phyloP scores from a whole-genome alignment of 2,888 invertebrate species.

The Scaptomyza reducta region DNA sequence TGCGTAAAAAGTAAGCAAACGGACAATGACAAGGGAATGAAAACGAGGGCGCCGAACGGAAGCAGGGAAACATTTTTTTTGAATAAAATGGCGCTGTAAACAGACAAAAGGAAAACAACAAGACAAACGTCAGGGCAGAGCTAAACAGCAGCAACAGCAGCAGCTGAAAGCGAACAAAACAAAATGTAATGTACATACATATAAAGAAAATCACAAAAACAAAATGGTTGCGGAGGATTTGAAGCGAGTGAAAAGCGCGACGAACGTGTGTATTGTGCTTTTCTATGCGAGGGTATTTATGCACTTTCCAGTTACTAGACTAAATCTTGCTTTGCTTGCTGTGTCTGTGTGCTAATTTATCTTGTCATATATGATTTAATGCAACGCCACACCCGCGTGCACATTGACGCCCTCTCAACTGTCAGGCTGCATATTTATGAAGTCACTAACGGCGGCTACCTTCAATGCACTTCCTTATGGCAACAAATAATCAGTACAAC shows the following conservation, averaged over 20 bases:
- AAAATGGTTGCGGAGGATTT: slow-evolving; percentile 23
- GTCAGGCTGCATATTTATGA: slow-evolving; percentile 46
- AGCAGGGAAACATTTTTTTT: slow-evolving; percentile 53
- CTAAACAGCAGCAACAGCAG: slow-evolving; percentile 29
- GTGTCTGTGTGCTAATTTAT: slow-evolving; percentile 61
- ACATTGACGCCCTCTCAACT: not conserved
- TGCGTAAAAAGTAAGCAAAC: slow-evolving; percentile 59
- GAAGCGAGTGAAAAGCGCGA: slow-evolving; percentile 18
- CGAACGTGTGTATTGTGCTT: not conserved
- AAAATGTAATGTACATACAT: slow-evolving; percentile 4
- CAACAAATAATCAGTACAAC: slow-evolving; percentile 46
- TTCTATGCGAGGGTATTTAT: slow-evolving; percentile 18
- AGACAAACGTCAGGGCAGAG: slow-evolving; percentile 32
- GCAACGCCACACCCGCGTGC: slow-evolving; percentile 34
- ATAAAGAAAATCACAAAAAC: slow-evolving; percentile 16
- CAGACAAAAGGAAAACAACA: slow-evolving; percentile 63
- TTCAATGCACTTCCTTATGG: slow-evolving; percentile 50
- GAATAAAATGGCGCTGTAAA: slow-evolving; percentile 71
- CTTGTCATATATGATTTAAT: slow-evolving; percentile 71
- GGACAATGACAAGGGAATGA: slow-evolving; percentile 16
- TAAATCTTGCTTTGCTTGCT: slow-evolving; percentile 19
- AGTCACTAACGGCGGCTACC: slow-evolving; percentile 46
- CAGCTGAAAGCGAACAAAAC: slow-evolving; percentile 40
- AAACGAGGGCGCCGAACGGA: slow-evolving; percentile 38
- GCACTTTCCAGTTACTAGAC: slow-evolving; percentile 32